Evolutionary conservation across 2,888 invertebrate species (phyloP), one percentile per base, ranked within the genome.

Genomic region (Acanthoscelides obtectus): DNA sequence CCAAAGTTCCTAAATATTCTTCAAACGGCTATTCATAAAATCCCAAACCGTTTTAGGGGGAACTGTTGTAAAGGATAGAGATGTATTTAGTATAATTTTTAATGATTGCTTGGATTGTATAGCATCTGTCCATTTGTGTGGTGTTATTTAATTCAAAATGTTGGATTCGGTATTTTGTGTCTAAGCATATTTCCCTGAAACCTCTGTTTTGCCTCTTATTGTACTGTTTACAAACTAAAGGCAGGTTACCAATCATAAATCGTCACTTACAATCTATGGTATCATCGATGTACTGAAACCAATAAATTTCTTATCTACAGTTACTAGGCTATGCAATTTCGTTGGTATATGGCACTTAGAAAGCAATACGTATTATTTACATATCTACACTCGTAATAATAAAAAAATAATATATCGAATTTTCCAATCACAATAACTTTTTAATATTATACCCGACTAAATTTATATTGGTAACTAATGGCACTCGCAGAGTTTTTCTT

Each of bases 171-270:
- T 25, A 25, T 25, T 6, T 25, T 25, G 25, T 25, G 25, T 25
- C 6, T 4, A 12, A 45, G 45, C 45, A 45, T 45, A 12, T 45
- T 45, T 45, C 45, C 45, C 45, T 45, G 45, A 45, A 45, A 45
- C 45, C 45, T 45, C 45, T 45, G 45, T 45, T 45, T 75, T 75
- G 80, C 79, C 80, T 77, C 74, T 83, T 84, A 84, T 84, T 84
- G 84, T 84, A 84, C 84, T 84, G 80, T 82, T 80, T 78, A 79
- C 78, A 80, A 84, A 82, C 81, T 81, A 83, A 82, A 83, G 82
- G 81, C 82, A 81, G 78, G 79, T 80, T 80, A 78, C 77, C 77
- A 78, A 78, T 73, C 76, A 73, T 73, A 45, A 69, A 71, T 74
- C 72, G 73, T 72, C 70, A 73, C 68, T 78, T 66, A 73, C 71